These are phyloP conservation scores for Xyrichtys novacula DNA, from an alignment of 2,797 vertebrate genomes.

Conservation along the genomic window DNA sequence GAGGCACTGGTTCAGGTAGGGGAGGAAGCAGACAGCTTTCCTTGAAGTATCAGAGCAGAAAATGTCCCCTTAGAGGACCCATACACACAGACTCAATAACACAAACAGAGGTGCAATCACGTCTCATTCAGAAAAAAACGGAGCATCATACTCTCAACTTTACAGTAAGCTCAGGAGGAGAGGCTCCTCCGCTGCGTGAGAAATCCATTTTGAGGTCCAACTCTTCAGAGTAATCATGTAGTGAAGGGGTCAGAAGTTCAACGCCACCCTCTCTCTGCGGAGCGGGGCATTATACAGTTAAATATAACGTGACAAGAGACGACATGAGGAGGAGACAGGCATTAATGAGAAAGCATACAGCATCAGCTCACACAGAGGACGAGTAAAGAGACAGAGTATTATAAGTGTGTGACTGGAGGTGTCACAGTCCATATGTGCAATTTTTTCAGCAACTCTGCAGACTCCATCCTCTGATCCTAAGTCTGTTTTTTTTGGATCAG, in stretches of 20 bases:
- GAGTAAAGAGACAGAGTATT: conserved; percentile 53
- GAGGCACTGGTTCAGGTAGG: conserved; percentile 80
- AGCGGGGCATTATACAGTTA: conserved; percentile 47
- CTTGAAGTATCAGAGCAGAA: conserved; percentile 41
- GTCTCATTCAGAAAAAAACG: conserved; percentile 42
- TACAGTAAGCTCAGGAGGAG: conserved; percentile 40
- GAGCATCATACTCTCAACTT: conserved; percentile 24
- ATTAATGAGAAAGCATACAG: conserved; percentile 57
- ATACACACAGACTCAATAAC: conserved; percentile 40
- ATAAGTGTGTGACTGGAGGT: conserved; percentile 45
- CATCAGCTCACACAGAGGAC: conserved; percentile 65
- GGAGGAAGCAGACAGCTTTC: conserved; percentile 41
- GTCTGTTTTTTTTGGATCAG: conserved; percentile 35
- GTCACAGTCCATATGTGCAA: conserved; percentile 77
- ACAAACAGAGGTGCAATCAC: conserved; percentile 38
- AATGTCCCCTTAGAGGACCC: conserved; percentile 25
- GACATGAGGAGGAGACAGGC: conserved; percentile 37
- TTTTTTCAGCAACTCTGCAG: conserved; percentile 26
- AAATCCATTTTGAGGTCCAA: conserved; percentile 60
- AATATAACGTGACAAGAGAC: conserved; percentile 12
- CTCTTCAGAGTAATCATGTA: conserved; percentile 31
- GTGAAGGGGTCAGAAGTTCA: conserved; percentile 48
- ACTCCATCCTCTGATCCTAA: conserved; percentile 16
- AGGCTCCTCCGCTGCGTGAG: conserved; percentile 8
- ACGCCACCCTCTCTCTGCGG: conserved; percentile 50